Evolutionary conservation across 2,113 vertebrate species (phyloP).

Genomic region (Syrrhaptes paradoxus): DNA sequence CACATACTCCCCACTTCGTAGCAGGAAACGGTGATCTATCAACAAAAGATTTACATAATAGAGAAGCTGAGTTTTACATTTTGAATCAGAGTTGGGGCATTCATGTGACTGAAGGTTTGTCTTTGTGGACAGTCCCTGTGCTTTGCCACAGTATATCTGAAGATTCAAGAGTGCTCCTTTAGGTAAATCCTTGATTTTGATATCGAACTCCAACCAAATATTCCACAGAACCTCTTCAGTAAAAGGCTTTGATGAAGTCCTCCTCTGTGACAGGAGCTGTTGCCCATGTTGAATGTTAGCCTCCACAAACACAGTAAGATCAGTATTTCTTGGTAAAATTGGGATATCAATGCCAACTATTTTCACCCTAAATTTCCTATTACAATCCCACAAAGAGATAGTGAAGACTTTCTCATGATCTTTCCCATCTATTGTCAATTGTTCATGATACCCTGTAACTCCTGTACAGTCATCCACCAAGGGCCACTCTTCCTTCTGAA

Average conservation of each 20-base stretch:
- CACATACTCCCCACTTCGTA: constrained; percentile 93
- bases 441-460: constrained; percentile 93
- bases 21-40: constrained; percentile 93
- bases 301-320: constrained; percentile 91
- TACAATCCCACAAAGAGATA: constrained; percentile 98
- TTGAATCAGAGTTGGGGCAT: constrained; percentile 75
- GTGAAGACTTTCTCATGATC: constrained; percentile 96
- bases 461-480: constrained; percentile 97
- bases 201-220: constrained; percentile 93
- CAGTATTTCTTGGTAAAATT: constrained; percentile 86
- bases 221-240: constrained; percentile 97
- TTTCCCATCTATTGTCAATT: constrained; percentile 94
- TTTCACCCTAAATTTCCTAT: constrained; percentile 93
- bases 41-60: constrained; percentile 96
- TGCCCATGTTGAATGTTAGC: constrained; percentile 96
- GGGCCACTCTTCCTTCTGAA: constrained; percentile 95
- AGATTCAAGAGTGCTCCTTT: constrained; percentile 92
- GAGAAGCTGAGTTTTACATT: constrained; percentile 88
- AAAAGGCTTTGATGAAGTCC: constrained; percentile 89
- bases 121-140: constrained; percentile 77
- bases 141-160: constrained; percentile 92
- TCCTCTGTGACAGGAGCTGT: constrained; percentile 91
- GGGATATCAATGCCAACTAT: constrained; percentile 95
- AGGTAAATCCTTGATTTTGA: constrained; percentile 94
- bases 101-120: constrained; percentile 73